phyloP scores from a whole-genome alignment of 2,888 invertebrate species.

The Oligia latruncula region DNA sequence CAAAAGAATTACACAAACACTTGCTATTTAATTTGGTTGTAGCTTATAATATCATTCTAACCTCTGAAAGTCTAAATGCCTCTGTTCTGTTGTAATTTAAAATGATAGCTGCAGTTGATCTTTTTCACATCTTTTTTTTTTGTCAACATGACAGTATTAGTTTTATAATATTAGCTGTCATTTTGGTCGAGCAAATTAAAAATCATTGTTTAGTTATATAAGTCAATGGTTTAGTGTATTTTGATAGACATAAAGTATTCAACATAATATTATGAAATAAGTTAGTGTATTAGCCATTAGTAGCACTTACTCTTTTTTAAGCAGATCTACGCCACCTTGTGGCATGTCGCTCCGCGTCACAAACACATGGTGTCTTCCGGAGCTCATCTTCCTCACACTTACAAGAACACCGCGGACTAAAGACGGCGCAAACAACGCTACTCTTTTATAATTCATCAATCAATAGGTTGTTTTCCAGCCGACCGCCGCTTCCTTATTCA shows the following conservation, averaged over 20 bases:
- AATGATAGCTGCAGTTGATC: no score
- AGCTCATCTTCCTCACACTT: constrained; percentile 79
- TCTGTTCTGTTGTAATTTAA: no score
- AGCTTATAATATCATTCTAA: not conserved
- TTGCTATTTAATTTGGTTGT: not conserved
- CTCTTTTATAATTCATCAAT: constrained; percentile 81
- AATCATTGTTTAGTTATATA: no score
- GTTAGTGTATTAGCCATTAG: no score
- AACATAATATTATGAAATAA: not conserved
- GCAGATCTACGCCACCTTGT: constrained; percentile 89
- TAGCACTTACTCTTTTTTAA: constrained; percentile 90
- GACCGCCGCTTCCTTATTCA: constrained; percentile 68
- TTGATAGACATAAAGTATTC: no score
- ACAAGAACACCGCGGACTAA: constrained; percentile 69
- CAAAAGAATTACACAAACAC: not conserved
- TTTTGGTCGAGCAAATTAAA: no score
- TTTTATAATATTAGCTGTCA: no score
- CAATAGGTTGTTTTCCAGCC: constrained; percentile 58
- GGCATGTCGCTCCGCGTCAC: constrained; percentile 92
- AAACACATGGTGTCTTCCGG: constrained; percentile 89
- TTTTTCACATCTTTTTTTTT: no score
- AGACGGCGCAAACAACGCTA: constrained; percentile 57
- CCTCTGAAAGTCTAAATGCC: no score
- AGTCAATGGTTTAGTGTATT: not conserved
- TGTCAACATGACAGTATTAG: no score